Evolutionary conservation across 2,888 invertebrate species (phyloP).

Genomic region (Cryptops parisi): DNA sequence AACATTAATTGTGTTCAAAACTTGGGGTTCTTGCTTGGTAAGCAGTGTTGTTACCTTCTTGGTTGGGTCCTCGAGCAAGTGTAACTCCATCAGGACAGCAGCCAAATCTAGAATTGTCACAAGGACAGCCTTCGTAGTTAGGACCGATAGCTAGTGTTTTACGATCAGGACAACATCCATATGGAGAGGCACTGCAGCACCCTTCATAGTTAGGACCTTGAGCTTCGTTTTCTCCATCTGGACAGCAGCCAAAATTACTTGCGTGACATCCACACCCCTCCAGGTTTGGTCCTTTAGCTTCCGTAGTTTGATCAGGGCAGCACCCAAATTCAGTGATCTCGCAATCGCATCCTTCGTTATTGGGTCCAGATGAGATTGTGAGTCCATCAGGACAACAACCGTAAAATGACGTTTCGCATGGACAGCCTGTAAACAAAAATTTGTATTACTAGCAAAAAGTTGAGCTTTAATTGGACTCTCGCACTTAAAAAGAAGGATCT

Average conservation of each 20-base stretch:
- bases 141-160: conserved; percentile 26
- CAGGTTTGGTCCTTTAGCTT: conserved; percentile 62
- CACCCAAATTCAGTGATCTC: conserved; percentile 61
- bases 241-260: conserved; percentile 57
- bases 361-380: conserved; percentile 45
- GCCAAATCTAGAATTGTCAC: conserved; percentile 57
- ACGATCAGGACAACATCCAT: conserved; percentile 27
- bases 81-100: conserved; percentile 79
- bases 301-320: conserved; percentile 65
- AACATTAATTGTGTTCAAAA: not conserved
- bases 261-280: conserved; percentile 39
- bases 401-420: conserved; percentile 27
- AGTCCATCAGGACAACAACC: conserved; percentile 30
- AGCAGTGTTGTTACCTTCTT: conserved; percentile 52
- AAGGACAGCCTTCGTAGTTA: conserved; percentile 55
- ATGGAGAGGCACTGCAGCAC: conserved; percentile 20
- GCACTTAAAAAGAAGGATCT: too few species aligned
- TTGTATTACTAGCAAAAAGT: conserved; percentile 25
- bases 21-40: not conserved
- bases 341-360: conserved; percentile 48
- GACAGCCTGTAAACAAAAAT: not conserved
- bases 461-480: too few species aligned
- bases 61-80: conserved; percentile 52
- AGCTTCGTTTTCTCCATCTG: conserved; percentile 58
- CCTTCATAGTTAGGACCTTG: conserved; percentile 38